phyloP scores from a whole-genome alignment of 30 jellyfish, hydroid and myxozoan species.

The Hydra vulgaris region DNA sequence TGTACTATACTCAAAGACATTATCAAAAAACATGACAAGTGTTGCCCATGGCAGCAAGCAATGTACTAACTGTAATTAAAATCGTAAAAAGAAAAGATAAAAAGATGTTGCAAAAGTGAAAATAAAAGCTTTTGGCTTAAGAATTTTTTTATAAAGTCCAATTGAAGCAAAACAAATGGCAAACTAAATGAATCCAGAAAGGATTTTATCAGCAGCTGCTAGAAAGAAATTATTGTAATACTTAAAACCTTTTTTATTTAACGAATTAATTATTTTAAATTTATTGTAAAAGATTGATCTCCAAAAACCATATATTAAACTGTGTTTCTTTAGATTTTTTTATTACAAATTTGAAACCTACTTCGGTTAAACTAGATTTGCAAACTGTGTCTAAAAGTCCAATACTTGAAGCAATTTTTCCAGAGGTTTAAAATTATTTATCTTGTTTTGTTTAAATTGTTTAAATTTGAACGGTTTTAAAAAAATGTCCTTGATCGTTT shows the following conservation, averaged over 20 bases:
- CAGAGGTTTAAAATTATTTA: background rate
- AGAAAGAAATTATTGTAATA: background rate
- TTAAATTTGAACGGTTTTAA: background rate
- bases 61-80: background rate
- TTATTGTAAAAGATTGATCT: background rate
- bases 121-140: background rate
- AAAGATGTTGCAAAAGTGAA: background rate
- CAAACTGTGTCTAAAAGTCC: background rate
- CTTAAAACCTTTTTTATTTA: background rate
- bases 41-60: background rate
- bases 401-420: background rate
- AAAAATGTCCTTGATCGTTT: background rate
- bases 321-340: too few species aligned
- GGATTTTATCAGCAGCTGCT: background rate
- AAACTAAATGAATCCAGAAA: background rate
- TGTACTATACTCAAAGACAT: slow-evolving; percentile 4
- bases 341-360: background rate
- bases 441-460: too few species aligned
- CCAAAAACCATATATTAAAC: background rate
- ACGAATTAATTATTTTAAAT: background rate
- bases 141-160: background rate
- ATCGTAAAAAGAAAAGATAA: background rate
- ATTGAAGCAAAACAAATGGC: background rate
- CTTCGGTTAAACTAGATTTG: background rate
- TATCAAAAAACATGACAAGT: background rate